Conservation (phyloP, 2,888 invertebrate genomes). For the Nomada flava region DNA sequence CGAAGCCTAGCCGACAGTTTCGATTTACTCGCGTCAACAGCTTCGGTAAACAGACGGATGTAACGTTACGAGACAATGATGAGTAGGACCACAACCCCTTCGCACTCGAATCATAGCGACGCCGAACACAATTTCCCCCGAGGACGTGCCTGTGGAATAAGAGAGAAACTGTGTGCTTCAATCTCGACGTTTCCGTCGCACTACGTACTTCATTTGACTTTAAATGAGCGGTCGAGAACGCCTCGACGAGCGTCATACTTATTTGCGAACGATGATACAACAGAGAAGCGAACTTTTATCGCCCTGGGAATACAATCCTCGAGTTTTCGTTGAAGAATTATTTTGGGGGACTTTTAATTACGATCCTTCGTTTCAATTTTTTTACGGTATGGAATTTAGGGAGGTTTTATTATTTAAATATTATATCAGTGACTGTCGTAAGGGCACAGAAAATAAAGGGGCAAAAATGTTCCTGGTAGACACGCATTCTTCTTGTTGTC, state of each 20-base stretch:
- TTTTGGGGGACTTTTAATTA: no score
- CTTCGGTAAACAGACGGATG: constrained; percentile 45
- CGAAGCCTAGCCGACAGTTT: constrained; percentile 24
- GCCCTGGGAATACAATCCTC: not conserved
- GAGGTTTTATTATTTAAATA: no score
- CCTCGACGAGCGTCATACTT: not conserved
- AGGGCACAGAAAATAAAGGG: not conserved
- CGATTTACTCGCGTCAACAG: constrained; percentile 40
- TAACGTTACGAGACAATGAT: constrained; percentile 47
- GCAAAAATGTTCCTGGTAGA: not conserved
- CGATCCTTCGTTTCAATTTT: no score
- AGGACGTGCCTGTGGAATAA: constrained; percentile 26
- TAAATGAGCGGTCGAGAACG: constrained; percentile 19
- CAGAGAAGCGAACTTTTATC: not conserved
- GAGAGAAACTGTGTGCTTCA: constrained; percentile 19
- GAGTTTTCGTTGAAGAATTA: not conserved
- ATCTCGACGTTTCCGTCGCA: not conserved
- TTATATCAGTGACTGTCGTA: no score
- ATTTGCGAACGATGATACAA: not conserved
- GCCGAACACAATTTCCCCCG: constrained; percentile 58
- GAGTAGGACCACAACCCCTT: constrained; percentile 33
- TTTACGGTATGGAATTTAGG: no score
- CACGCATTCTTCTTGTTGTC: not conserved
- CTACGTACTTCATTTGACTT: constrained; percentile 13
- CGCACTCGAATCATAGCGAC: constrained; percentile 44